A percentile compares a stretch with the other conserved stretches of the same genome.
Evolutionary conservation across 2,113 vertebrate species (phyloP).

Genomic region (Danionella cerebrum): DNA sequence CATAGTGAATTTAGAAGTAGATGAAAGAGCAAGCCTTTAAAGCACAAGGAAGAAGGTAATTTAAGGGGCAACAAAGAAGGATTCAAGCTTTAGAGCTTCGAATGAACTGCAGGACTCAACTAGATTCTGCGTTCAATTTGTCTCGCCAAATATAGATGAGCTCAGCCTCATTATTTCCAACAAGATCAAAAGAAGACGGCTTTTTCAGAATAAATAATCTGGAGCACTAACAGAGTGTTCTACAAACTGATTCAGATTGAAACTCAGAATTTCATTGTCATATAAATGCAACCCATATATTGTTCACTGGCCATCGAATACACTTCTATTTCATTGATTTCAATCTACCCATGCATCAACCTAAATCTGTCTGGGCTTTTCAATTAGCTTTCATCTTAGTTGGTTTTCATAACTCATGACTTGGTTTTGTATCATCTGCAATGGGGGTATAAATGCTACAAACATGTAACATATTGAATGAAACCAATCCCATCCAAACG

Average conservation of each 20-base stretch:
- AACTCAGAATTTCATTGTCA: neutral
- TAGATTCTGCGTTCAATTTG: slow-evolving; percentile 7
- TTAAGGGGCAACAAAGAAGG: neutral
- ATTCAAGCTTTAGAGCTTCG: neutral
- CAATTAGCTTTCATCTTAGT: too few relatives aligned
- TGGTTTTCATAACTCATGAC: too few relatives aligned
- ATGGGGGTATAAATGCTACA: too few relatives aligned
- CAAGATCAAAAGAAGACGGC: neutral
- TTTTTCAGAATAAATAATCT: neutral
- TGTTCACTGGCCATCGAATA: neutral
- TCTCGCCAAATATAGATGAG: neutral
- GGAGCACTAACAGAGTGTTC: neutral
- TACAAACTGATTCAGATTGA: neutral
- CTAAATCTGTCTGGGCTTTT: too few relatives aligned
- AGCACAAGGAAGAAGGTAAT: neutral
- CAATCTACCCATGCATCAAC: neutral
- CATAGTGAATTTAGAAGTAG: neutral
- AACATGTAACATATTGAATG: too few relatives aligned
- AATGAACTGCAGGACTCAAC: neutral
- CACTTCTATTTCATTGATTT: neutral
- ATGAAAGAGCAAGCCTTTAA: neutral
- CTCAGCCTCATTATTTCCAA: neutral
- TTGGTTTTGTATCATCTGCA: too few relatives aligned
- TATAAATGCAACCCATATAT: neutral
- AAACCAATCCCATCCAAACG: too few relatives aligned